Evolutionary conservation across 2,888 invertebrate genomes (phyloP).

Genomic region (Oscheius sp.): DNA sequence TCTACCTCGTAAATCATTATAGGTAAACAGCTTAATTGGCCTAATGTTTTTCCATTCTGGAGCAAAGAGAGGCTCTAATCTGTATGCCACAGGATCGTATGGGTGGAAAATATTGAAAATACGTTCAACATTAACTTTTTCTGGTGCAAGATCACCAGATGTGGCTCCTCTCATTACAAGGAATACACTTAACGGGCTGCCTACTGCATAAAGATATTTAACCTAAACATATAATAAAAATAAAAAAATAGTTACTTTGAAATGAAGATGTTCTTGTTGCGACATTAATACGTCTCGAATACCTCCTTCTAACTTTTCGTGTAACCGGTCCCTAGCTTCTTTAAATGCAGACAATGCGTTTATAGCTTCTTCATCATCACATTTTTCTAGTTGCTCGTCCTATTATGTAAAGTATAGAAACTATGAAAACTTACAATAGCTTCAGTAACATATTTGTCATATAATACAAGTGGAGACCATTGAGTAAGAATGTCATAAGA

Average conservation of each 20-base stretch:
- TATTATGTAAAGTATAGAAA: conserved; percentile 10
- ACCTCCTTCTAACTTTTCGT: conserved; percentile 54
- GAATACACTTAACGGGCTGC: conserved; percentile 67
- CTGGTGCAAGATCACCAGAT: conserved; percentile 34
- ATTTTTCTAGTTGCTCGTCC: conserved; percentile 53
- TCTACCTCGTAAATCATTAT: conserved; percentile 36
- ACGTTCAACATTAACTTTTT: conserved; percentile 49
- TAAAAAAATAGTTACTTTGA: conserved; percentile 38
- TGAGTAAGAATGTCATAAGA: conserved; percentile 77
- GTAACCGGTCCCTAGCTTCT: conserved; percentile 36
- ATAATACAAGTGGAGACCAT: conserved; percentile 74
- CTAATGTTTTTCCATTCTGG: conserved; percentile 65
- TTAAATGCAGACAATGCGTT: conserved; percentile 18
- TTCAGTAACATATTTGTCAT: conserved; percentile 72
- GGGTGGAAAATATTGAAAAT: conserved; percentile 68
- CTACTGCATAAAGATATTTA: conserved; percentile 67
- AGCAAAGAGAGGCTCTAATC: conserved; percentile 66
- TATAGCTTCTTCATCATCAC: conserved; percentile 14
- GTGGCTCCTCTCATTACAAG: conserved; percentile 67
- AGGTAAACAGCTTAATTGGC: conserved; percentile 61
- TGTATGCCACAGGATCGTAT: conserved; percentile 66
- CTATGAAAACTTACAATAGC: conserved; percentile 54
- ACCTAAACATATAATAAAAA: too few species aligned
- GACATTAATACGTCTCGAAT: conserved; percentile 55
- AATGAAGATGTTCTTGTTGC: conserved; percentile 57